Conservation (phyloP, 2,888 invertebrate genomes). For the Apodemia duryi region DNA sequence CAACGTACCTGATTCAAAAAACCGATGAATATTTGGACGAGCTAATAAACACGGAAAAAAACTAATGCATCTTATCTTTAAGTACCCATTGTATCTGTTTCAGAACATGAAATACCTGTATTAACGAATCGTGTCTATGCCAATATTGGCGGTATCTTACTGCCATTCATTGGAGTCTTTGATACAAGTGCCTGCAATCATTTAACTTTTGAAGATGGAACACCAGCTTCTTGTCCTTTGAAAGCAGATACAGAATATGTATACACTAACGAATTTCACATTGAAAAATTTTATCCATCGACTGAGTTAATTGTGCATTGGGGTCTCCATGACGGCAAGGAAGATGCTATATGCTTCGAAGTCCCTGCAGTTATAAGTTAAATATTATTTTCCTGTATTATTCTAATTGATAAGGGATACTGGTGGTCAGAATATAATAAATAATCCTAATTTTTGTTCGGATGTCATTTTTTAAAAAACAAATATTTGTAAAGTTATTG, state of each 20-base stretch:
- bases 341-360: constrained; percentile 81
- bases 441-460: too few species aligned
- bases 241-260: constrained; percentile 81
- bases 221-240: constrained; percentile 82
- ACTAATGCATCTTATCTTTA: neutral
- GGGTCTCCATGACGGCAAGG: constrained; percentile 69
- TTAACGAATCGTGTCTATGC: constrained; percentile 78
- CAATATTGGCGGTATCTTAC: constrained; percentile 71
- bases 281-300: constrained; percentile 68
- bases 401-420: too few species aligned
- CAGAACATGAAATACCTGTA: constrained; percentile 65
- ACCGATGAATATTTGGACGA: too few species aligned
- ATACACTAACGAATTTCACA: constrained; percentile 79
- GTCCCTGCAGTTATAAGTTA: constrained; percentile 68
- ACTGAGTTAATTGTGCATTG: constrained; percentile 79
- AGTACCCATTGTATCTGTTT: constrained; percentile 27
- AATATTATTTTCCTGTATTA: neutral
- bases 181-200: constrained; percentile 82
- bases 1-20: too few species aligned
- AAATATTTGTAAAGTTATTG: too few species aligned
- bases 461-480: too few species aligned
- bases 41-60: neutral
- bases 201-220: constrained; percentile 58
- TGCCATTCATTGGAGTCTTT: constrained; percentile 87
- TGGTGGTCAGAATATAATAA: too few species aligned